Evolutionary conservation across 2,888 invertebrate genomes (phyloP), one percentile per base, ranked within the genome.

Genomic region (Scotopteryx bipunctaria): DNA sequence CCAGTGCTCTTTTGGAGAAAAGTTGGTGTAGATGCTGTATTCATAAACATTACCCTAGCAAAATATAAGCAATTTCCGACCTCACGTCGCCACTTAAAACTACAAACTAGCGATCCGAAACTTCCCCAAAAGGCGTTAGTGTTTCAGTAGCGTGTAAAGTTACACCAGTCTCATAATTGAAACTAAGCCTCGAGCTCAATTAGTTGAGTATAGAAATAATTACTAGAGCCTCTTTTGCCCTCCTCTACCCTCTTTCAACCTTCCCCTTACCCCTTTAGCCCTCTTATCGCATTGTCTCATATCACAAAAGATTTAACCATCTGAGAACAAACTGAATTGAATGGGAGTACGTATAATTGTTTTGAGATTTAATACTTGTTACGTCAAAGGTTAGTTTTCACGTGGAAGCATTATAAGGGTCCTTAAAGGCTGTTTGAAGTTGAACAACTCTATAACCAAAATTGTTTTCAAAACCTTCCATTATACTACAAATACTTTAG

Each of bases 161-260:
- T 57, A 37, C 29, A 29, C n/a, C 52, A 57, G 64, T 63, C 51
- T 59, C 55, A 61, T 66, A 65, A 69, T 65, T 64, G 67, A 68
- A 64, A 66, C 66, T 58, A 57, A 61, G 54, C 54, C 42, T 35
- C 50, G 32, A 36, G 49, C 52, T 57, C 64, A 67, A 69, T 69
- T 69, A 64, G 59, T 50, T 51, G 55, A 49, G 42, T 59, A 55
- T 63, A 61, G 56, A 55, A 61, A 64, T 69, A 64, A 68, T 66
- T 66, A 61, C 53, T 59, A 55, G 19, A 51, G 11, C 38, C 27
- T 40, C 35, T 11, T 23, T 15, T 9, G 11, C 27, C 32, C 32
- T 8, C 6, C 5, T 14, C 16, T 21, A 42, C 42, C 42, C 41
- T 21, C 14, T 21, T 14, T 41, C 32, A 32, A 21, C 42, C 31